Conservation (phyloP, 2,888 invertebrate genomes). For the Neria commutata region DNA sequence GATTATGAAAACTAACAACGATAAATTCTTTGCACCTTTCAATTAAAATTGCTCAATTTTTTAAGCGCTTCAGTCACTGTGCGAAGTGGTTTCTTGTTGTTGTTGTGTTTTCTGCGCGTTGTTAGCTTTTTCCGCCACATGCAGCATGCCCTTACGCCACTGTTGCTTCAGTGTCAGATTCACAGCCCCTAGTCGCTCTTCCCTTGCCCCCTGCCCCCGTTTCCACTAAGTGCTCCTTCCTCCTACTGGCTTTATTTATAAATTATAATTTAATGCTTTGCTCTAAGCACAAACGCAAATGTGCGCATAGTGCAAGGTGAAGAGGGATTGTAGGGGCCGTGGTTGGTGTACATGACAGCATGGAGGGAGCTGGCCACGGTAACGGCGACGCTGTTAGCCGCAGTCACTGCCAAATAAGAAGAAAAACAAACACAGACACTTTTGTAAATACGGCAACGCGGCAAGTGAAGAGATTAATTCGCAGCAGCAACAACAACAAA, state of each 20-base stretch:
- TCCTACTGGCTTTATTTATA: neutral
- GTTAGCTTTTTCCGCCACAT: neutral
- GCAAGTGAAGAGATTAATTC: neutral
- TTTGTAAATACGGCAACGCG: neutral
- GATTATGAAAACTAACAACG: too few relatives aligned
- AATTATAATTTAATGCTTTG: constrained; percentile 1
- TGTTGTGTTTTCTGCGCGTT: neutral
- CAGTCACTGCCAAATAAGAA: too few relatives aligned
- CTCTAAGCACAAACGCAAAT: neutral
- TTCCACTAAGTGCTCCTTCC: too few relatives aligned
- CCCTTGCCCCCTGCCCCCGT: neutral
- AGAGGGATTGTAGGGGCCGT: too few relatives aligned
- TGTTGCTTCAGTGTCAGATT: neutral
- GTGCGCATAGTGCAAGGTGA: too few relatives aligned
- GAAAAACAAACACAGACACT: neutral
- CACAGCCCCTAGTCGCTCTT: too few relatives aligned
- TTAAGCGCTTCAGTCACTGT: neutral
- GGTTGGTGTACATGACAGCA: too few relatives aligned
- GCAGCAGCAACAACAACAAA: neutral
- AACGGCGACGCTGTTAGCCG: too few relatives aligned
- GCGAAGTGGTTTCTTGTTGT: neutral
- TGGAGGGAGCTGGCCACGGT: too few relatives aligned
- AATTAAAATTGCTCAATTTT: too few relatives aligned
- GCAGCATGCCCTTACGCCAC: neutral
- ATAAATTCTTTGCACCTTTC: too few relatives aligned